Evolutionary conservation across 1,140 invertebrate species (phyloP).

Genomic region (Cherax destructor): DNA sequence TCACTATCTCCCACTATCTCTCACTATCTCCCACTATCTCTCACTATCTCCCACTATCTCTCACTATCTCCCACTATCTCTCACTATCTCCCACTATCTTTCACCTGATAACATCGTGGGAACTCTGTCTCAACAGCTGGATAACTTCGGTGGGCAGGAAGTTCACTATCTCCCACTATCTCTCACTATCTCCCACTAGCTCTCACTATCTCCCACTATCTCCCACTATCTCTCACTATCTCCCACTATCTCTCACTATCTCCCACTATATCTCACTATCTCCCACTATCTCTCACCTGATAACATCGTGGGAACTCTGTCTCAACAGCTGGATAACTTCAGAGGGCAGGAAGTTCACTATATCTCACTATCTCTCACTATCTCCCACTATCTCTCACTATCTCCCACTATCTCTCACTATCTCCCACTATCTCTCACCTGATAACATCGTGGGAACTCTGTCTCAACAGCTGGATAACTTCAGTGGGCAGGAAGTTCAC

Average conservation of each 20-base stretch:
- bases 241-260: too few species aligned
- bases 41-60: too few species aligned
- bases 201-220: too few species aligned
- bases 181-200: slow-evolving; percentile 77
- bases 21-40: too few species aligned
- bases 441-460: slow-evolving; percentile 84
- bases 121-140: slow-evolving; percentile 84
- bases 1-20: too few species aligned
- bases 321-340: slow-evolving; percentile 87
- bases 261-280: too few species aligned
- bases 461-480: slow-evolving; percentile 85
- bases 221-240: not conserved
- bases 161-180: slow-evolving; percentile 81
- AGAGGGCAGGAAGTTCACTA: slow-evolving; percentile 84
- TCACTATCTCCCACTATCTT: not conserved
- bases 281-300: slow-evolving; percentile 73
- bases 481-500: slow-evolving; percentile 88
- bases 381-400: too few species aligned
- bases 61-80: too few species aligned
- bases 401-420: too few species aligned
- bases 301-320: slow-evolving; percentile 83
- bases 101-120: slow-evolving; percentile 81
- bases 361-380: too few species aligned
- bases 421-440: slow-evolving; percentile 41
- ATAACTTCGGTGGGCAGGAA: slow-evolving; percentile 88